Evolutionary conservation across 2,113 vertebrate genomes (phyloP).

Genomic region (Archocentrus centrarchus): DNA sequence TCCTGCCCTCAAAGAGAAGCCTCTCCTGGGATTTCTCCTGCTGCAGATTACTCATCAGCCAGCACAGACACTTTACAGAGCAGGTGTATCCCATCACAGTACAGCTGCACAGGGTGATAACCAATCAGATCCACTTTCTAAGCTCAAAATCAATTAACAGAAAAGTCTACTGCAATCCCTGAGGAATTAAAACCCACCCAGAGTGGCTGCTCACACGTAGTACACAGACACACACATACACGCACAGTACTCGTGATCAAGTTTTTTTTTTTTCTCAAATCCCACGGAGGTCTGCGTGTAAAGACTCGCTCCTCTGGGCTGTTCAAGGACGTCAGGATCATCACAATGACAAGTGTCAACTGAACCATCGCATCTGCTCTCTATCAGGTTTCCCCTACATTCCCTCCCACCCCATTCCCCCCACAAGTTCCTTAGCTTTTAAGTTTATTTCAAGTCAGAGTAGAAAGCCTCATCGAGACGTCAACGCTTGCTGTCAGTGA

Average conservation of each 20-base stretch:
- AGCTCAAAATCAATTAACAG: slow-evolving; percentile 56
- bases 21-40: slow-evolving; percentile 7
- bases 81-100: slow-evolving; percentile 40
- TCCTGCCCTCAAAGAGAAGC: not conserved
- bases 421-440: slow-evolving; percentile 33
- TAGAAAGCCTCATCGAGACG: not conserved
- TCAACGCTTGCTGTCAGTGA: not conserved
- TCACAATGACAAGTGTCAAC: slow-evolving; percentile 42
- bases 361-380: slow-evolving; percentile 2
- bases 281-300: slow-evolving; percentile 43
- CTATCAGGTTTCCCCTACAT: not conserved
- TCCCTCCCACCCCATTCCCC: not conserved
- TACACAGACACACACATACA: slow-evolving; percentile 14
- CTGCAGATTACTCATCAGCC: slow-evolving; percentile 20
- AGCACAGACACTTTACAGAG: slow-evolving; percentile 19
- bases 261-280: slow-evolving; percentile 52
- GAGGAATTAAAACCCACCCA: slow-evolving; percentile 75
- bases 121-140: slow-evolving; percentile 33
- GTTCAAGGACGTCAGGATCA: slow-evolving; percentile 80
- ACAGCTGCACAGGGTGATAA: slow-evolving; percentile 26
- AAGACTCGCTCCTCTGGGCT: slow-evolving; percentile 50
- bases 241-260: slow-evolving; percentile 65
- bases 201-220: slow-evolving; percentile 21
- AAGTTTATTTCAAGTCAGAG: slow-evolving; percentile 50
- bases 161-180: slow-evolving; percentile 71